Evolutionary conservation across 1,140 invertebrate species (phyloP), one percentile per base, ranked within the genome.

Genomic region (Eubasilissa regina): DNA sequence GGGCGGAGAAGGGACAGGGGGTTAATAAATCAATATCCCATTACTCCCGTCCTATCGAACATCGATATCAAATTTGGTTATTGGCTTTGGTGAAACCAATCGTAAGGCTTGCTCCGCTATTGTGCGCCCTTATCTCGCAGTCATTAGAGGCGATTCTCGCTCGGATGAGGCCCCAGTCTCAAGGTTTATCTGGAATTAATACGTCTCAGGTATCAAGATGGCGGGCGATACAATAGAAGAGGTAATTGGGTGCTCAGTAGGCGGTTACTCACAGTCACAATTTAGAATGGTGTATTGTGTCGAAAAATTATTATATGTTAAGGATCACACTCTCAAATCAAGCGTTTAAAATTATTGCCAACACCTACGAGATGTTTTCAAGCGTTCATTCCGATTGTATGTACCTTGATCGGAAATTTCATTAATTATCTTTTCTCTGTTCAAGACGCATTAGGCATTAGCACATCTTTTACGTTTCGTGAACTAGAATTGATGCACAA

Each of bases 61-160:
- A 78, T 83, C 79, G 81, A 80, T 83, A 83, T 83, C 81, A 72
- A 83, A 83, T 83, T 83, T 80, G 81, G 79, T 80, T 83, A 83
- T 83, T 83, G 81, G 78, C 75, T 74, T 62, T 76, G 74, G 72
- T 77, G 62, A 70, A 73, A 70, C 80, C 80, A 81, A 75, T 79
- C 77, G 66, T 19, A 43, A 48, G 51, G 35, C 56, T 44, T 78
- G 44, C 64, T 15, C n/a, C 19, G 44, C 78, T 60, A 82, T 82
- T 83, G 81, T 80, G 76, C 21, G 75, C 48, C 64, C 75, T 82
- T 82, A 82, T 82, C 81, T 74, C 60, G 44, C 48, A 44, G 80
- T 81, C 80, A 58, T 81, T 78, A 77, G 60, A 43, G 70, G 55
- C 19, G 45, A 51, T 77, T 55, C 73, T 77, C 58, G 44, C 25